phyloP scores from a whole-genome alignment of 1,140 invertebrate genomes.

The Drosophila leontia region DNA sequence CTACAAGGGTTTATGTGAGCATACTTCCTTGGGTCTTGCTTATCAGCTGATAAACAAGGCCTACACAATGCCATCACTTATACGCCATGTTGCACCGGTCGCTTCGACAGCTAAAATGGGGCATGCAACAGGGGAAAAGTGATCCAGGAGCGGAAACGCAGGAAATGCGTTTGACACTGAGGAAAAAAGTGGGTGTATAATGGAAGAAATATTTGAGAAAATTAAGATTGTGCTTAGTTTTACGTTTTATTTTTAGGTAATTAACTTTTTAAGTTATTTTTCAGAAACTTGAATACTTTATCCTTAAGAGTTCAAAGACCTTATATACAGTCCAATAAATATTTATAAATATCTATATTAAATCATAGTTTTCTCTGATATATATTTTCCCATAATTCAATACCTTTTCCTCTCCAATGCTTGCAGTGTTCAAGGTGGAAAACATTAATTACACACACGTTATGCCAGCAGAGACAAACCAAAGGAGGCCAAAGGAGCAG shows the following conservation, averaged over 20 bases:
- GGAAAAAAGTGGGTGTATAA: not conserved
- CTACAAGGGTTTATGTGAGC: not conserved
- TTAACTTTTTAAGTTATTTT: no score
- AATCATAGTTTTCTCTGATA: not conserved
- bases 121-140: slow-evolving; percentile 45
- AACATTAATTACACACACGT: slow-evolving; percentile 77
- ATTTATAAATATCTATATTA: not conserved
- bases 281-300: not conserved
- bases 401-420: slow-evolving; percentile 2
- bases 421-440: slow-evolving; percentile 38
- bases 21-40: slow-evolving; percentile 29
- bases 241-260: no score
- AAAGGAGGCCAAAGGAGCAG: slow-evolving; percentile 1
- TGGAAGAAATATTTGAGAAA: not conserved
- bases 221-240: not conserved
- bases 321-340: not conserved
- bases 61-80: slow-evolving; percentile 77
- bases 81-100: slow-evolving; percentile 73
- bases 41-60: slow-evolving; percentile 51
- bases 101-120: slow-evolving; percentile 30
- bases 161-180: slow-evolving; percentile 30
- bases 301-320: no score
- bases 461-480: slow-evolving; percentile 13
- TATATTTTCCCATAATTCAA: not conserved
- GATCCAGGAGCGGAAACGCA: slow-evolving; percentile 7